Percentiles rank a stretch among this genome's conserved stretches.
Evolutionary conservation across 2,888 invertebrate species (phyloP).

Genomic region (Salpingus planirostris): DNA sequence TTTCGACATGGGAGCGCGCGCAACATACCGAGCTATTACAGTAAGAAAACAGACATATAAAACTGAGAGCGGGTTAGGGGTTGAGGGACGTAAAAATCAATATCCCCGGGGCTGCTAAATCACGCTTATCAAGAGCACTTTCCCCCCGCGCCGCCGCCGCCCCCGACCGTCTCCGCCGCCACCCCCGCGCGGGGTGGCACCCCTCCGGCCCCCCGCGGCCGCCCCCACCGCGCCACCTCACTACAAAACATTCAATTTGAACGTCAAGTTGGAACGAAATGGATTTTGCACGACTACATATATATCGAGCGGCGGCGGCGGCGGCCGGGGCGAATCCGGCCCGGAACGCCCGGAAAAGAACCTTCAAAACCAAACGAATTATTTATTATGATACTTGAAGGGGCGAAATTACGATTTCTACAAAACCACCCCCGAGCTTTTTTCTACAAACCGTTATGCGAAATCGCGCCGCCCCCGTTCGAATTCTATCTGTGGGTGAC

Average conservation of each 20-base stretch:
- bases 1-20: conserved; percentile 42
- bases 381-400: conserved; percentile 14
- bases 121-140: conserved; percentile 53
- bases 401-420: conserved; percentile 18
- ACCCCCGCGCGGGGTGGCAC: conserved; percentile 37
- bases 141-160: conserved; percentile 31
- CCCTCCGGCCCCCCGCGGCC: conserved; percentile 18
- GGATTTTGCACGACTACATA: too few relatives aligned
- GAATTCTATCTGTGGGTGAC: too few relatives aligned
- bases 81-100: conserved; percentile 45
- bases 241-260: conserved; percentile 32
- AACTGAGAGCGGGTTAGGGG: conserved; percentile 43
- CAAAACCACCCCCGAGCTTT: too few relatives aligned
- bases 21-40: conserved; percentile 46
- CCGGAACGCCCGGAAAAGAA: too few relatives aligned
- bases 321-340: conserved; percentile 1
- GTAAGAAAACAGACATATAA: conserved; percentile 50
- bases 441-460: too few relatives aligned
- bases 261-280: conserved; percentile 52
- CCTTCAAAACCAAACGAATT: conserved; percentile 19
- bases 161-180: conserved; percentile 17
- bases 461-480: too few relatives aligned
- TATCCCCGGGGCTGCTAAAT: conserved; percentile 69
- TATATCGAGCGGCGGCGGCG: conserved; percentile 11
- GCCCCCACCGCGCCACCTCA: conserved; percentile 18